Evolutionary conservation across 1,140 invertebrate species (phyloP), one percentile per base, ranked within the genome.

Genomic region (Anthonomus grandis): DNA sequence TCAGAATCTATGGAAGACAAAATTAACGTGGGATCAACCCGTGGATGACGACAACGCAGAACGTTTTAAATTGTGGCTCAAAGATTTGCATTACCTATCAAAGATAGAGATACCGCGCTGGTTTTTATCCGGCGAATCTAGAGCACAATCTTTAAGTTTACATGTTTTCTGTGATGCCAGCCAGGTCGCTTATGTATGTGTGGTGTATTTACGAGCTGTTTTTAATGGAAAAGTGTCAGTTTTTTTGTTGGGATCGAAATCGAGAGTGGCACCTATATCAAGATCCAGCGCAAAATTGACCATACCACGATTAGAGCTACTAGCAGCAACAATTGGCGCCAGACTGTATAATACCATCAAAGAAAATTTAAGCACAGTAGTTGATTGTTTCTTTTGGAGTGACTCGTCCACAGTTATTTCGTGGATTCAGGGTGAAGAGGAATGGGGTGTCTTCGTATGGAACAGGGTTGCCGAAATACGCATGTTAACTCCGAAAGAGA

Each of bases 381-480:
- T 34, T 12, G 10, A 10, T 12, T 12, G 10, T 1, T 34, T 12
- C 15, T 34, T 34, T 34, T 34, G 31, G 31, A 34, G 31, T 34
- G 31, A 34, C 15, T 2, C 1, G 2, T 64, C 62, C 15, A 71
- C 63, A 1, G 58, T 66, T 17, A 39, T 70, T 18, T 39, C 63
- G 1, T 67, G 66, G 65, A 64, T 70, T 27, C 24, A 58, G 27
- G 42, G 49, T 12, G 47, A 65, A 39, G 34, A 48, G 6, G 23
- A 65, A 37, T 63, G 65, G 61, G 48, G 60, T 42, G 63, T 34
- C 44, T 73, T 65, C 38, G 57, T 70, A 8, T 62, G 63, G 42
- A 71, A 73, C 57, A 27, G 71, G 37, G 59, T 68, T 10, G 59
- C 59, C 47, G 65, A 69, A 62, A 70, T 74, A 21, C 47, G 64